Conservation (phyloP, 2,888 invertebrate species). For the Epirrhoe alternata region DNA sequence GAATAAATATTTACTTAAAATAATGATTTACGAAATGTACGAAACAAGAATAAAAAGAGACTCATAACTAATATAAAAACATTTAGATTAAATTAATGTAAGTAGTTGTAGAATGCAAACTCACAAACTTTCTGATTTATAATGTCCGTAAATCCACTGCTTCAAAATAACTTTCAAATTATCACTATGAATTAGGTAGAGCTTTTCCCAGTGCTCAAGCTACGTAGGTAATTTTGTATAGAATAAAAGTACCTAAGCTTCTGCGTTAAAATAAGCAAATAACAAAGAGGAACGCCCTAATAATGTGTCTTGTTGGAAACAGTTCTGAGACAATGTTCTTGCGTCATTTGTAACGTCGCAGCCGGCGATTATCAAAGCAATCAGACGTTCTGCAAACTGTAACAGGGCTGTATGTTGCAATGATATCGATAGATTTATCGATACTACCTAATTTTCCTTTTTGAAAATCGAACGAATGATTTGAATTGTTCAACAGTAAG, state of each 20-base stretch:
- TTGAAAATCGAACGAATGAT: too few species aligned
- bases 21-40: too few species aligned
- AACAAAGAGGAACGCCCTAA: conserved; percentile 48
- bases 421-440: conserved; percentile 18
- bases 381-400: conserved; percentile 74
- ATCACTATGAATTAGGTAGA: too few species aligned
- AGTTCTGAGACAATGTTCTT: conserved; percentile 68
- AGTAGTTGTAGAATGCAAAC: too few species aligned
- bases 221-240: background rate
- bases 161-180: too few species aligned
- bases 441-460: conserved; percentile 12
- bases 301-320: conserved; percentile 54
- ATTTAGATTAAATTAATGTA: too few species aligned
- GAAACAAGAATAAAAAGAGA: too few species aligned
- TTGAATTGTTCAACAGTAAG: too few species aligned
- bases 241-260: conserved; percentile 2
- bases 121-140: too few species aligned
- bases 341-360: conserved; percentile 73
- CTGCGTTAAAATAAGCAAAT: conserved; percentile 35
- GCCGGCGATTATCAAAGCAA: conserved; percentile 80
- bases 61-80: too few species aligned
- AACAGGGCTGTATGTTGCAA: conserved; percentile 45
- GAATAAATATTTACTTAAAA: too few species aligned
- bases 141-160: too few species aligned
- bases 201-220: background rate